phyloP scores from a whole-genome alignment of 2,888 invertebrate species.

The Autographa gamma region DNA sequence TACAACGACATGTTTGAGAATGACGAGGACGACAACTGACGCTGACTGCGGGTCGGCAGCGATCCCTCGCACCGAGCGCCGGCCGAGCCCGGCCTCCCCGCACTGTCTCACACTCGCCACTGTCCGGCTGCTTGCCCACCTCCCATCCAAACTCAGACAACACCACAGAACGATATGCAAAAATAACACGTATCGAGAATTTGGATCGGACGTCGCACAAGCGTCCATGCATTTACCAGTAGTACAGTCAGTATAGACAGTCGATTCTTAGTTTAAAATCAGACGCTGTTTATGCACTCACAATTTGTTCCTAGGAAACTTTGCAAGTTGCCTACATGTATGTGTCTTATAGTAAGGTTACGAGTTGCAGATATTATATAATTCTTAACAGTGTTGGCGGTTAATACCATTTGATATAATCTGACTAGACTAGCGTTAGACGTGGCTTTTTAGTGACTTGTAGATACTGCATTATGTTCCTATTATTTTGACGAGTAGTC shows the following conservation, averaged over 20 bases:
- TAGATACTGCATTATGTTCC: constrained; percentile 49
- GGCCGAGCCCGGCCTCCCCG: constrained; percentile 30
- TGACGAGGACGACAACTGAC: constrained; percentile 87
- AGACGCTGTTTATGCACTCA: constrained; percentile 10
- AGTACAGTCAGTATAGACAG: background rate
- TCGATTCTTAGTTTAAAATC: constrained; percentile 22
- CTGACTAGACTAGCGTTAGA: constrained; percentile 40
- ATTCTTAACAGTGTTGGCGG: constrained; percentile 46
- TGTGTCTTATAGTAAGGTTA: constrained; percentile 10
- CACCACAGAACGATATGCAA: background rate
- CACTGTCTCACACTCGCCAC: constrained; percentile 26
- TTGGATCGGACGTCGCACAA: background rate
- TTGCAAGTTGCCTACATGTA: constrained; percentile 10
- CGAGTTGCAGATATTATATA: constrained; percentile 10
- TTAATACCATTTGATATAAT: constrained; percentile 27
- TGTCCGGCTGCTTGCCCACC: background rate
- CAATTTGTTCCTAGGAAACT: background rate
- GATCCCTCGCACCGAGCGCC: constrained; percentile 23
- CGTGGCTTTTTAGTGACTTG: constrained; percentile 57
- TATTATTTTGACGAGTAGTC: constrained; percentile 41
- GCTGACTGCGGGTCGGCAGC: constrained; percentile 36
- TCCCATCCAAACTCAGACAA: constrained; percentile 13
- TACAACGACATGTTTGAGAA: constrained; percentile 88
- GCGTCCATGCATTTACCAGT: background rate
- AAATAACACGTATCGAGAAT: background rate